Base-by-base conservation (phyloP, 2,113 vertebrate species). In the Anguilla rostrata region DNA sequence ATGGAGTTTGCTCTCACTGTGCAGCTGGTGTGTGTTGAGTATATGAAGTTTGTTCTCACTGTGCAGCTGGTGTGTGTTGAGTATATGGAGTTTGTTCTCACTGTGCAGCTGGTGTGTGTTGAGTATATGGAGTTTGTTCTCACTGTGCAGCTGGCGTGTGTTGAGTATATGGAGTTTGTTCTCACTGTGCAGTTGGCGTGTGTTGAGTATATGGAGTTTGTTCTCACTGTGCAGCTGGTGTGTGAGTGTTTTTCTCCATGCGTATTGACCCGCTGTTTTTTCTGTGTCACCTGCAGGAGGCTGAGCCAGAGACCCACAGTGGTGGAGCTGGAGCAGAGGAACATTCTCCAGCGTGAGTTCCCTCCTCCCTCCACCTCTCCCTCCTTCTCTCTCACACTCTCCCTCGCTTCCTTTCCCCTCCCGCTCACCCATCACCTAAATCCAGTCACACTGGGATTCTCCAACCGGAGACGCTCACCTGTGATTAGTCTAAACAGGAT, bases 291-390 rank as follows among this genome's bases (percentile, higher is more conserved):
- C 85, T 5, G 75, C 88, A 99, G 98, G 94, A 94, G 98, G 84
- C 89, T 99, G 91, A 99, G 98, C 93, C 98, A 99, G 94, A 98
- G 98, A 88, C 98, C 98, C 0, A 94, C 96, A 3, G 95, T 95
- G 0, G 97, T 98, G 60, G 98, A 99, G 88, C 92, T 99, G 90
- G 98, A 98, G 91, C 97, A 99, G 89, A 97, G 98, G 90, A 99
- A 99, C 93, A 99, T 99, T 60, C 96, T 99, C 71, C 97, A 94
- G 53, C 97, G 98, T 99, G 85, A 97, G 86, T 20, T 80, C 22
- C n/a, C 56, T 29, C 81, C 46, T 14, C 39, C 40, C 83, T 41
- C 39, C 0, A 39, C 20, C 57, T 87, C 84, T 39, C 41, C 43
- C 0, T 43, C 63, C 46, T 40, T 53, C 41, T 39, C 40, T 12